Conservation (phyloP, 2,113 vertebrate species). For the Rhagologus leucostigma region DNA sequence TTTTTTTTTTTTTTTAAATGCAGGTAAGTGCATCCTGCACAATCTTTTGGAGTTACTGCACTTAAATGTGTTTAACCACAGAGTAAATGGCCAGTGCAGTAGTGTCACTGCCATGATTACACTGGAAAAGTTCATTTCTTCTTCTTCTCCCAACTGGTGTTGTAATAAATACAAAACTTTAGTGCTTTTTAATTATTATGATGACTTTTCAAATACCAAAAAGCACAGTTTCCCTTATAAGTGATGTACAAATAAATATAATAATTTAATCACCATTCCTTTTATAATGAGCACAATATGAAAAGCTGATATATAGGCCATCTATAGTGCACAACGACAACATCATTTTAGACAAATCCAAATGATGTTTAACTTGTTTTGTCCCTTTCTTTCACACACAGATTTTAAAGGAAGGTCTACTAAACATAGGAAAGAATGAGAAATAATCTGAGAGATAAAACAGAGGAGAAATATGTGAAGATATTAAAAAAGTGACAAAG, state of each 20-base stretch:
- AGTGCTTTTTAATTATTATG: not conserved
- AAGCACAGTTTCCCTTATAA: not conserved
- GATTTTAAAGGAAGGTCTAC: not conserved
- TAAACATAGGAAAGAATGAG: not conserved
- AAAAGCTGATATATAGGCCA: not conserved
- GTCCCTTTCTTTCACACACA: not conserved
- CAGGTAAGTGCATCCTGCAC: slow-evolving; percentile 9
- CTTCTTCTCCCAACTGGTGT: not conserved
- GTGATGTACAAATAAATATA: not conserved
- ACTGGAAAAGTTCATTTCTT: not conserved
- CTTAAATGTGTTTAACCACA: not conserved
- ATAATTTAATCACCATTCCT: not conserved
- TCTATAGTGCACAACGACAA: not conserved
- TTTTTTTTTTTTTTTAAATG: not conserved
- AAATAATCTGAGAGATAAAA: not conserved
- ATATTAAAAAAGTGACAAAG: not conserved
- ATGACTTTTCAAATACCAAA: not conserved
- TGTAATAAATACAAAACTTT: not conserved
- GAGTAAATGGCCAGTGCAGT: rapidly evolving
- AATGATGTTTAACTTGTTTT: not conserved
- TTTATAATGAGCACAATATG: not conserved
- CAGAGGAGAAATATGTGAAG: not conserved
- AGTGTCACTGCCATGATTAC: not conserved
- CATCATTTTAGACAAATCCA: not conserved
- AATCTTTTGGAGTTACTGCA: not conserved